A percentile compares a stretch with the other conserved stretches of the same genome.
Evolutionary conservation across 2,888 invertebrate species (phyloP).

Genomic region (Drosophila quinaria): DNA sequence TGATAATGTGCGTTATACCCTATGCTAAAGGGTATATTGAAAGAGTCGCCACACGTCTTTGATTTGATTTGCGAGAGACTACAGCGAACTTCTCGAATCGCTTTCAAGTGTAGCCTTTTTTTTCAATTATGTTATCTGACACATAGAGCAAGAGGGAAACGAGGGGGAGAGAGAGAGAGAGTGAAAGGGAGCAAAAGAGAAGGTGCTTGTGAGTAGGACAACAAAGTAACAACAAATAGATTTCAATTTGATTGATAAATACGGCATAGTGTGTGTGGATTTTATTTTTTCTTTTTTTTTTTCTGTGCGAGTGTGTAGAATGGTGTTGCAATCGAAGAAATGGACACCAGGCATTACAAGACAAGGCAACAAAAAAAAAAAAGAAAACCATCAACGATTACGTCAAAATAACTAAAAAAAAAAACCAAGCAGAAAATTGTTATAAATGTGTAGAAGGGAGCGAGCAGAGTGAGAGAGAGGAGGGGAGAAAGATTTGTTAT

Average conservation of each 20-base stretch:
- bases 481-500: not conserved
- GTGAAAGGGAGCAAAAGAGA: not conserved
- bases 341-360: slow-evolving; percentile 47
- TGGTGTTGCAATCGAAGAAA: slow-evolving; percentile 66
- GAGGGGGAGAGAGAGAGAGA: not conserved
- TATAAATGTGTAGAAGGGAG: not conserved
- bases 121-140: slow-evolving; percentile 66
- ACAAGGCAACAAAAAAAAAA: slow-evolving; percentile 29
- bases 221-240: slow-evolving; percentile 69
- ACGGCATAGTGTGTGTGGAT: slow-evolving; percentile 15
- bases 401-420: slow-evolving; percentile 31
- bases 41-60: not conserved
- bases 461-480: not conserved
- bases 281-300: slow-evolving; percentile 30
- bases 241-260: slow-evolving; percentile 82
- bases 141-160: not conserved
- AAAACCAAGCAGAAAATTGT: slow-evolving; percentile 6
- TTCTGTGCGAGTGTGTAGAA: slow-evolving; percentile 60
- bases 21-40: not conserved
- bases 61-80: not conserved
- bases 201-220: not conserved
- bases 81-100: not conserved
- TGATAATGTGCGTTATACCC: not conserved
- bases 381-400: slow-evolving; percentile 53
- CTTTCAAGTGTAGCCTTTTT: slow-evolving; percentile 33